phyloP scores from a whole-genome alignment of 2,888 invertebrate genomes.

The Nipponacmea schrenckii region DNA sequence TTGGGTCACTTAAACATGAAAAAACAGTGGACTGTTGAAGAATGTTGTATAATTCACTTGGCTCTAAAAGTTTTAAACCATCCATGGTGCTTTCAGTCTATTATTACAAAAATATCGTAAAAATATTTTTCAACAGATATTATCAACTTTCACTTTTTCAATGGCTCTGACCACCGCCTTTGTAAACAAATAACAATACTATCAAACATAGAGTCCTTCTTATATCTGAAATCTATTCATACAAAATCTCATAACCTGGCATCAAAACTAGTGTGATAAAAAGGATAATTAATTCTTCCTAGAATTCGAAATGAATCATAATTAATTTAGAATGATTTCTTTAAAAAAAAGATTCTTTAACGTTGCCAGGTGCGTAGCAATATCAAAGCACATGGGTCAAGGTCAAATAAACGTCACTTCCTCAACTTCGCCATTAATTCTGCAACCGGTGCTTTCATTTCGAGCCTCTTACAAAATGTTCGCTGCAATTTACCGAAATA shows the following conservation, averaged over 20 bases:
- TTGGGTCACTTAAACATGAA: constrained; percentile 58
- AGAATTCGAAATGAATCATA: too few relatives aligned
- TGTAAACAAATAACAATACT: constrained; percentile 32
- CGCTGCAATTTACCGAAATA: constrained; percentile 1
- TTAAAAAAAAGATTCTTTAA: background rate
- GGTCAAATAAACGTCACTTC: constrained; percentile 20
- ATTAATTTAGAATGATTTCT: too few relatives aligned
- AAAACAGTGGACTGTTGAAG: constrained; percentile 60
- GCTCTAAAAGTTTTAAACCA: constrained; percentile 58
- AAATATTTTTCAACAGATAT: background rate
- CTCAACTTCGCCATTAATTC: constrained; percentile 26
- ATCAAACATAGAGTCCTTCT: background rate
- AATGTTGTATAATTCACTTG: constrained; percentile 64
- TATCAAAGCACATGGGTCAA: constrained; percentile 10
- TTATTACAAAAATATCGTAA: background rate
- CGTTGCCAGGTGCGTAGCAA: constrained; percentile 51
- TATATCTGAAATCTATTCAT: background rate
- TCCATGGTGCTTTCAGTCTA: constrained; percentile 36
- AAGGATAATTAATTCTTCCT: too few relatives aligned
- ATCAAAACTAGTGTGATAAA: too few relatives aligned
- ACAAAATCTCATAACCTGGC: too few relatives aligned
- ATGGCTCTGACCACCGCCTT: constrained; percentile 13
- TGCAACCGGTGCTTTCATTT: constrained; percentile 8
- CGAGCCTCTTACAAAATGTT: constrained; percentile 12
- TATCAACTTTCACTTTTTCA: background rate